These are phyloP conservation scores for Drosophila arizonae DNA, from an alignment of 1,140 invertebrate genomes.

Conservation along the genomic window DNA sequence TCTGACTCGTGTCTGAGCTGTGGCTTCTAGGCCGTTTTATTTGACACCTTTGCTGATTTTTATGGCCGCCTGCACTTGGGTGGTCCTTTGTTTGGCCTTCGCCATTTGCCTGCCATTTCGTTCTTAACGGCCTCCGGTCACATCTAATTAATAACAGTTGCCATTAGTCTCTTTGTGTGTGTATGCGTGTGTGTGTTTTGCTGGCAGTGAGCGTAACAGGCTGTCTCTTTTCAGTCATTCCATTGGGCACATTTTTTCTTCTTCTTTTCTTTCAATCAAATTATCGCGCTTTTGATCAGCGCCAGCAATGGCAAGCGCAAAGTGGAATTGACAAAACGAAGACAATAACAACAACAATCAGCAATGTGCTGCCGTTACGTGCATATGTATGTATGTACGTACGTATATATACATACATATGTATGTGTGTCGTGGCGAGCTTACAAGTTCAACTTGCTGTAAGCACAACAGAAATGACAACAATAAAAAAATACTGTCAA, in stretches of 20 bases:
- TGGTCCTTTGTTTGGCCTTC: constrained; percentile 31
- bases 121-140: constrained; percentile 34
- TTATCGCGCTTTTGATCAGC: constrained; percentile 10
- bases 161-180: constrained; percentile 2
- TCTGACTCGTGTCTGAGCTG: background rate
- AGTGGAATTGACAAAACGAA: constrained; percentile 10
- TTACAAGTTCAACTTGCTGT: background rate
- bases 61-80: constrained; percentile 58
- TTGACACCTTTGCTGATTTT: constrained; percentile 72
- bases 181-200: too few species aligned
- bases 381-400: background rate
- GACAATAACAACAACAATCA: constrained; percentile 2
- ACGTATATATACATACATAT: background rate
- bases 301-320: constrained; percentile 1
- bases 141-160: constrained; percentile 40
- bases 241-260: background rate
- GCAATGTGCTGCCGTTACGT: background rate
- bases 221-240: background rate
- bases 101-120: constrained; percentile 4
- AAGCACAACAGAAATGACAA: background rate
- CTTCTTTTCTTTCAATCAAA: constrained; percentile 7
- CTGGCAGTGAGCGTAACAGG: background rate
- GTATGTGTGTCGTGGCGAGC: background rate
- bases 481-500: background rate
- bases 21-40: constrained; percentile 48